Evolutionary conservation across 2,113 vertebrate species (phyloP).

Genomic region (Vombatus ursinus): DNA sequence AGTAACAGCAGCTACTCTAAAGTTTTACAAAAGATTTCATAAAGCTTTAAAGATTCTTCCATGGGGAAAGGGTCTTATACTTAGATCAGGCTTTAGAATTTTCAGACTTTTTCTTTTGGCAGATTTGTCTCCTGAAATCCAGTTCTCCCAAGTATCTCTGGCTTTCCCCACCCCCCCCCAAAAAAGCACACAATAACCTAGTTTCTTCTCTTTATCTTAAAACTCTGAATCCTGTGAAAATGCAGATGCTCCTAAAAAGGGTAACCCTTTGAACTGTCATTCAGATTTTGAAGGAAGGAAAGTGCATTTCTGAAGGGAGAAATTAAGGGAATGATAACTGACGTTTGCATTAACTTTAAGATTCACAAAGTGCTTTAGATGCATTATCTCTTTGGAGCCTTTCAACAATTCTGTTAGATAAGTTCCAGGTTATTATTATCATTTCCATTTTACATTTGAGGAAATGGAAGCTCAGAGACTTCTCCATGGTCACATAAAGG

Average conservation of each 20-base stretch:
- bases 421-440: neutral
- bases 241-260: neutral
- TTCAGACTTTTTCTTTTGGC: slow-evolving; percentile 36
- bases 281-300: slow-evolving; percentile 14
- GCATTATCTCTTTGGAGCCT: neutral
- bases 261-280: neutral
- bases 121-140: neutral
- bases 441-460: neutral
- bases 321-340: slow-evolving; percentile 2
- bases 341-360: neutral
- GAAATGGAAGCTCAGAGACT: neutral
- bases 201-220: neutral
- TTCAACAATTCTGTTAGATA: neutral
- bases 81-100: neutral
- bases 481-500: neutral
- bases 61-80: slow-evolving; percentile 36
- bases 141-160: slow-evolving; percentile 1
- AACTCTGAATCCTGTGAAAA: neutral
- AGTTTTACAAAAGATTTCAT: neutral
- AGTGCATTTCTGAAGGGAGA: neutral
- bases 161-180: neutral
- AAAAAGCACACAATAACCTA: neutral
- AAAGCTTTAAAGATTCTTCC: slow-evolving; percentile 44
- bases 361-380: neutral
- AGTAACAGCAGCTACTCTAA: neutral